Evolutionary conservation across 2,113 vertebrate genomes (phyloP).

Genomic region (Capra hircus): DNA sequence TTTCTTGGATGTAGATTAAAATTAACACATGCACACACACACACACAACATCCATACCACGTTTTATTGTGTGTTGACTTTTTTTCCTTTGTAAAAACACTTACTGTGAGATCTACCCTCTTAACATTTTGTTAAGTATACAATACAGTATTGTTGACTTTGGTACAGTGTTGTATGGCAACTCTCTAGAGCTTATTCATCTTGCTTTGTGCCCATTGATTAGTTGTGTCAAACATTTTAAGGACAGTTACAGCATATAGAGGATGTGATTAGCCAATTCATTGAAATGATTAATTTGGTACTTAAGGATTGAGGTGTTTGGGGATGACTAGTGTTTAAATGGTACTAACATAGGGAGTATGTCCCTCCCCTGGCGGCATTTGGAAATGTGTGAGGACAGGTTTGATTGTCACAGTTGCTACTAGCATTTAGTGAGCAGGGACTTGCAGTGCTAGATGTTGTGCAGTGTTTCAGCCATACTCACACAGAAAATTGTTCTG

Average conservation of each 20-base stretch:
- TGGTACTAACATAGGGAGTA: background rate
- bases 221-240: background rate
- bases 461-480: background rate
- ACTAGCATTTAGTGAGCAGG: background rate
- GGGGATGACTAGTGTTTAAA: background rate
- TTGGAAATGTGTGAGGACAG: background rate
- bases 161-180: background rate
- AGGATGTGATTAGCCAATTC: background rate
- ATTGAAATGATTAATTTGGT: constrained; percentile 19
- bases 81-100: background rate
- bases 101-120: background rate
- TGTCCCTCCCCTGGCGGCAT: background rate
- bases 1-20: background rate
- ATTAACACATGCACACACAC: background rate
- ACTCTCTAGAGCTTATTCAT: background rate
- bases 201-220: background rate
- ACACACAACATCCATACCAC: background rate
- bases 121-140: background rate
- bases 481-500: background rate
- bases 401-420: background rate
- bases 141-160: background rate
- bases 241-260: background rate
- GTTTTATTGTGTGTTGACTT: background rate
- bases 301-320: background rate
- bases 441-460: background rate